Evolutionary conservation across 35 echinoderm and acorn worm species (phyloP).

Genomic region (Ophiothrix spiculata): DNA sequence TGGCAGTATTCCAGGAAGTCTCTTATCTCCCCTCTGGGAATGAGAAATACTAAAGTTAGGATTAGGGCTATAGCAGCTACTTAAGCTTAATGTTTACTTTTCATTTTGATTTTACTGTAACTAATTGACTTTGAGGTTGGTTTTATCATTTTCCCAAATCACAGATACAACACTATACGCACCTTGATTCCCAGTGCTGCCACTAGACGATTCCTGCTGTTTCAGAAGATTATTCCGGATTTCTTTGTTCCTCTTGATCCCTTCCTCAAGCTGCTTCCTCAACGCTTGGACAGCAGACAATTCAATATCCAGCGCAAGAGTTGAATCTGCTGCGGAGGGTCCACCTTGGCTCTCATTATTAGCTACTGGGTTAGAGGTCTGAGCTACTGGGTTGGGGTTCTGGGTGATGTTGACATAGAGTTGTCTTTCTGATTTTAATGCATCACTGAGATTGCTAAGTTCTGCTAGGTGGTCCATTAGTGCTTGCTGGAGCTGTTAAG

Average conservation of each 20-base stretch:
- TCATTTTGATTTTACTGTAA: too few relatives aligned
- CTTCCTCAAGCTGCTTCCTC: conserved; percentile 66
- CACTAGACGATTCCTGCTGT: background rate
- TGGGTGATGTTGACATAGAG: conserved; percentile 95
- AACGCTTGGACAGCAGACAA: conserved; percentile 80
- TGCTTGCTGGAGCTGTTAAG: conserved; percentile 76
- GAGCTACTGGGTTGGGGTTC: conserved; percentile 25
- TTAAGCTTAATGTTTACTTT: too few relatives aligned
- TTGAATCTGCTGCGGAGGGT: background rate
- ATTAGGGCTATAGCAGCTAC: too few relatives aligned
- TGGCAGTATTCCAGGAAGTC: too few relatives aligned
- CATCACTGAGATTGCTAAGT: conserved; percentile 68
- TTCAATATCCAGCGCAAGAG: conserved; percentile 33
- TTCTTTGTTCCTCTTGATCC: conserved; percentile 34
- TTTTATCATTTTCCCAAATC: too few relatives aligned
- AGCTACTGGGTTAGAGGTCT: background rate
- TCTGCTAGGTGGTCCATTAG: conserved; percentile 81
- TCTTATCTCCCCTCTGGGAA: too few relatives aligned
- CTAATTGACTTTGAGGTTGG: too few relatives aligned
- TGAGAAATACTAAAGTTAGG: too few relatives aligned
- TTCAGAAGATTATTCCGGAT: background rate
- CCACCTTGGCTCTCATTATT: background rate
- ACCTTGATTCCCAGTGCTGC: background rate
- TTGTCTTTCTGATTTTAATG: conserved; percentile 61
- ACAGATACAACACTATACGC: background rate